These are phyloP conservation scores for Chiloscyllium punctatum DNA, from an alignment of 2,797 vertebrate genomes.

Conservation along the genomic window DNA sequence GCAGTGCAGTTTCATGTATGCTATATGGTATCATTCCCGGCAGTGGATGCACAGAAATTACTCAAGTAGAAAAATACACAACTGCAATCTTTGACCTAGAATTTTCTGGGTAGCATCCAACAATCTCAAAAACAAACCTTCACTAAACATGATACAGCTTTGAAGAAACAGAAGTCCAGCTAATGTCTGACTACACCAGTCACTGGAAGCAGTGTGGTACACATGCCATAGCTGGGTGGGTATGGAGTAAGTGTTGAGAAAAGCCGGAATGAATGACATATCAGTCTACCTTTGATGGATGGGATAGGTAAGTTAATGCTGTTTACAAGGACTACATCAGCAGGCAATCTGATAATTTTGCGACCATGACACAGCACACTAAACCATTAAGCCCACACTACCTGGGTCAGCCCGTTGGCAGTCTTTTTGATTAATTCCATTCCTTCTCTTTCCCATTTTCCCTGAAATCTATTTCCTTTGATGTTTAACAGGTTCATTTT, in stretches of 20 bases:
- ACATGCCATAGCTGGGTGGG: background rate
- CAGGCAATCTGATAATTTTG: background rate
- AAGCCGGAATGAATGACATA: background rate
- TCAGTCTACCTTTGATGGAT: background rate
- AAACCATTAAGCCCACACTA: background rate
- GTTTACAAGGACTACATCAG: background rate
- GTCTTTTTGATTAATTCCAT: background rate
- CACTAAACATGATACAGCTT: background rate
- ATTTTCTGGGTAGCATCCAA: background rate
- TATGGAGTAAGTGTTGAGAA: too few species aligned
- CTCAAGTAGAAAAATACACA: background rate
- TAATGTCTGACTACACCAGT: background rate
- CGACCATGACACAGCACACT: background rate
- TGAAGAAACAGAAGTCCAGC: background rate
- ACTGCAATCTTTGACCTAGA: background rate
- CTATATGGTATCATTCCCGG: background rate
- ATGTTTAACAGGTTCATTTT: background rate
- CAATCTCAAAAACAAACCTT: background rate
- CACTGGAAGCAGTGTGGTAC: background rate
- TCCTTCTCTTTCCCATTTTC: background rate
- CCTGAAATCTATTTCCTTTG: background rate
- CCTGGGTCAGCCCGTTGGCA: background rate
- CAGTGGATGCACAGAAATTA: background rate
- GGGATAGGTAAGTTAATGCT: background rate
- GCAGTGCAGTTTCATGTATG: background rate